Percentiles rank a stretch among this genome's conserved stretches.
These are phyloP conservation scores for Ornithoptera priamus DNA, from an alignment of 2,888 invertebrate species.

Conservation along the genomic window DNA sequence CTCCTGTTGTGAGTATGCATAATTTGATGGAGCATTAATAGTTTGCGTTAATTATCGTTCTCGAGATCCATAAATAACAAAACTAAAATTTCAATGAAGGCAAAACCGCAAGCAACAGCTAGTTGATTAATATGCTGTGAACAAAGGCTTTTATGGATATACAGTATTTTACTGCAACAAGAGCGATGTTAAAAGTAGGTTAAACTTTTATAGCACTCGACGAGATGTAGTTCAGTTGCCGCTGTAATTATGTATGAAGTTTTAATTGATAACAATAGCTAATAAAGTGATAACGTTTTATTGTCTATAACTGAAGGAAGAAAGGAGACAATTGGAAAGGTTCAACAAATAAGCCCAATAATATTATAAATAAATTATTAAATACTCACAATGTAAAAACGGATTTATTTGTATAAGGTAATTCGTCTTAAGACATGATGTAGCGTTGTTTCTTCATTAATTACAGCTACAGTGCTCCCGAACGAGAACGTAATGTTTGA, in stretches of 20 bases:
- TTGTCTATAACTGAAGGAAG: background rate
- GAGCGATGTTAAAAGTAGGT: conserved; percentile 23
- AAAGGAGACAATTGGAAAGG: background rate
- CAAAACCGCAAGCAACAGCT: background rate
- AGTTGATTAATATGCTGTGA: conserved; percentile 9
- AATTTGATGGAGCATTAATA: background rate
- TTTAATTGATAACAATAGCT: conserved; percentile 8
- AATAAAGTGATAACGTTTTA: conserved; percentile 4
- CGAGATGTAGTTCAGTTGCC: conserved; percentile 5
- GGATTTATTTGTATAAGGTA: too few species aligned
- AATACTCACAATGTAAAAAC: too few species aligned
- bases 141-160: conserved; percentile 19
- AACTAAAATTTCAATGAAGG: background rate
- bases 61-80: background rate
- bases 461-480: too few species aligned
- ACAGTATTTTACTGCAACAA: conserved; percentile 15
- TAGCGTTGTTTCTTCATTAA: too few species aligned
- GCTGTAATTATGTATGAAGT: conserved; percentile 6
- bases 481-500: too few species aligned
- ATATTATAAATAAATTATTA: too few species aligned
- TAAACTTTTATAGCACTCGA: conserved; percentile 20
- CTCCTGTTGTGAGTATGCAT: background rate
- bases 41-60: background rate
- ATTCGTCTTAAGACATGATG: too few species aligned
- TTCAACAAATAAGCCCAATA: background rate